phyloP scores from a whole-genome alignment of 2,797 vertebrate species.

The Xyrichtys novacula region DNA sequence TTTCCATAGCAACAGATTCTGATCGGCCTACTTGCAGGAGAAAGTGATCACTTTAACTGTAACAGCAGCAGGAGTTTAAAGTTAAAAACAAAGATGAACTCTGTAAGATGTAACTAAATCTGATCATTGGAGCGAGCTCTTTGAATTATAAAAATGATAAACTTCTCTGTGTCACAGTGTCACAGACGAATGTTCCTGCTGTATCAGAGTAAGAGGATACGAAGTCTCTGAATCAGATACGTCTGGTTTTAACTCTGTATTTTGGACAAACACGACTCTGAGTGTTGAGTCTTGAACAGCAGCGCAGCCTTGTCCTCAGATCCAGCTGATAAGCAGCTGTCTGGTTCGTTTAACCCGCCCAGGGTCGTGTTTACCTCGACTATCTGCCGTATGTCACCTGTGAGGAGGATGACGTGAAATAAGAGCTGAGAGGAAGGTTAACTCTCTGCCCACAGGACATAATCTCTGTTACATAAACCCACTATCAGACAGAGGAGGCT shows the following conservation, averaged over 20 bases:
- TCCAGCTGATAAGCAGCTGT: conserved; percentile 6
- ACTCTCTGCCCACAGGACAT: neutral
- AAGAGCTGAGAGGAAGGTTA: neutral
- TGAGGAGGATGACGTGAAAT: conserved; percentile 1
- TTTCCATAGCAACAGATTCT: no score
- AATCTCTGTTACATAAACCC: neutral
- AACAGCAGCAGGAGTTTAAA: no score
- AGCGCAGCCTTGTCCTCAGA: conserved; percentile 7
- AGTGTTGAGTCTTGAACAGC: neutral
- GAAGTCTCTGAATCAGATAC: neutral
- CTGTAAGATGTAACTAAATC: no score
- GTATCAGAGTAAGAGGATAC: neutral
- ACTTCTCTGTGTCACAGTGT: neutral
- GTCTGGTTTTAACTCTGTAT: neutral
- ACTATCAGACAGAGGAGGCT: neutral
- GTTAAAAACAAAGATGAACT: no score
- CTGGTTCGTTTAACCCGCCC: neutral
- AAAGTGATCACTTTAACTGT: no score
- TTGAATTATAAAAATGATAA: neutral
- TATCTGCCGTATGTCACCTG: conserved; percentile 37
- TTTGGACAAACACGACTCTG: neutral
- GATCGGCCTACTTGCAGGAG: no score
- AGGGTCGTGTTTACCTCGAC: conserved; percentile 4
- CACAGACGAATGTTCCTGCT: neutral
- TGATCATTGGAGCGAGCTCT: no score